Percentiles rank a stretch among this genome's conserved stretches.
phyloP scores from a whole-genome alignment of 30 jellyfish, hydroid and myxozoan species.

The Morbakka virulenta region DNA sequence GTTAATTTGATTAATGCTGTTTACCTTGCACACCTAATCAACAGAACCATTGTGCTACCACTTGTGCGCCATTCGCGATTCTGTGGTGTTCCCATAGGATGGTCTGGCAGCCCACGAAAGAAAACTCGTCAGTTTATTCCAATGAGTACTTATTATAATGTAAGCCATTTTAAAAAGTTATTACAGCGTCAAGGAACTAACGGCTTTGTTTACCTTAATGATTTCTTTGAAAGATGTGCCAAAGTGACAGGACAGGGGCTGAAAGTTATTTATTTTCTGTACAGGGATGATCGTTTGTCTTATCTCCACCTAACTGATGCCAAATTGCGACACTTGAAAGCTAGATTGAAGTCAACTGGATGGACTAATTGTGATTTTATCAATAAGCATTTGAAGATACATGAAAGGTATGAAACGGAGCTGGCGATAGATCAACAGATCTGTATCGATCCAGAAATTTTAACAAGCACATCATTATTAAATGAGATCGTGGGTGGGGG shows the following conservation, averaged over 20 bases:
- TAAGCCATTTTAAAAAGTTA: conserved; percentile 35
- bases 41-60: conserved; percentile 76
- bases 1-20: conserved; percentile 81
- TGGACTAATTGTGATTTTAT: conserved; percentile 77
- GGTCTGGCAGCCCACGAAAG: conserved; percentile 78
- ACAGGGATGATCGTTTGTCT: conserved; percentile 11
- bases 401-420: conserved; percentile 53
- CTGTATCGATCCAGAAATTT: conserved; percentile 84
- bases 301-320: conserved; percentile 42
- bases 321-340: conserved; percentile 16
- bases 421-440: conserved; percentile 53
- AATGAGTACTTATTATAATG: conserved; percentile 65
- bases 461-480: conserved; percentile 26
- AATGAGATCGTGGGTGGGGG: conserved; percentile 34
- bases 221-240: conserved; percentile 43
- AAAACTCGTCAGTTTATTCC: conserved; percentile 87
- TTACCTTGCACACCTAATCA: conserved; percentile 53
- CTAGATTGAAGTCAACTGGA: conserved; percentile 42
- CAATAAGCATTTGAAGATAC: conserved; percentile 41
- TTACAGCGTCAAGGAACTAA: conserved; percentile 20
- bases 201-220: conserved; percentile 50
- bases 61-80: conserved; percentile 84
- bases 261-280: conserved; percentile 68
- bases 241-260: conserved; percentile 9
- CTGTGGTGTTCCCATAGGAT: conserved; percentile 83